Evolutionary conservation across 1,140 invertebrate genomes (phyloP).

Genomic region (Pachyrhynchus sulphureomaculatus): DNA sequence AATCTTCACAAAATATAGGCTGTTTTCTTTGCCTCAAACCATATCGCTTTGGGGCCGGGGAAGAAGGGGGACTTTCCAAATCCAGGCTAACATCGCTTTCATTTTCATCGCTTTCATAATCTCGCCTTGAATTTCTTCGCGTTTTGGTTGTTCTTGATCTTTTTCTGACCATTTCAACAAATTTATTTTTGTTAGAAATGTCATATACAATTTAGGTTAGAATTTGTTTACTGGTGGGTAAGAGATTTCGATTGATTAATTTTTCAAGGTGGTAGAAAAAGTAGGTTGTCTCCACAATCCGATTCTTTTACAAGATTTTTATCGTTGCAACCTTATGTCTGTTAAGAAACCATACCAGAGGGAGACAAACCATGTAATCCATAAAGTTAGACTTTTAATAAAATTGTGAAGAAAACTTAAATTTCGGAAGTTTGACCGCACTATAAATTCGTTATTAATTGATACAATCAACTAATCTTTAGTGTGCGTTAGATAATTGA

Average conservation of each 20-base stretch:
- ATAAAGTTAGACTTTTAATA: too few relatives aligned
- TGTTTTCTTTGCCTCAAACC: slow-evolving; percentile 37
- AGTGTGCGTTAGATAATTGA: too few relatives aligned
- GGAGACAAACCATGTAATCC: too few relatives aligned
- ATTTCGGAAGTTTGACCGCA: too few relatives aligned
- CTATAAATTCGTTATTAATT: too few relatives aligned
- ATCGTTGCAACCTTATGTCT: too few relatives aligned
- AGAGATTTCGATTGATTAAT: neutral
- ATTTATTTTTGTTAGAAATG: slow-evolving; percentile 11
- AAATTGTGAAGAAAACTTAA: too few relatives aligned
- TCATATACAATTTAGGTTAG: slow-evolving; percentile 22
- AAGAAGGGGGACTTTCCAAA: slow-evolving; percentile 10
- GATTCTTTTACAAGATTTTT: too few relatives aligned
- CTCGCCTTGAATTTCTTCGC: slow-evolving; percentile 18
- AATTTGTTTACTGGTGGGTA: slow-evolving; percentile 14
- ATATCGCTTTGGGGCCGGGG: slow-evolving; percentile 37
- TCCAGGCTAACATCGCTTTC: slow-evolving; percentile 37
- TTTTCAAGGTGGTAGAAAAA: too few relatives aligned
- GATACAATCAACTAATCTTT: too few relatives aligned
- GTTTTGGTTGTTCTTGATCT: slow-evolving; percentile 20
- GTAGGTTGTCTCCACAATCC: too few relatives aligned
- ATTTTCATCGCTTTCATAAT: slow-evolving; percentile 38
- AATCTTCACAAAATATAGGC: slow-evolving; percentile 33
- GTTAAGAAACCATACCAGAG: too few relatives aligned
- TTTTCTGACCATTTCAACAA: slow-evolving; percentile 41